These are phyloP conservation scores for Falcunculus frontatus DNA, from an alignment of 2,113 vertebrate genomes.

Conservation along the genomic window DNA sequence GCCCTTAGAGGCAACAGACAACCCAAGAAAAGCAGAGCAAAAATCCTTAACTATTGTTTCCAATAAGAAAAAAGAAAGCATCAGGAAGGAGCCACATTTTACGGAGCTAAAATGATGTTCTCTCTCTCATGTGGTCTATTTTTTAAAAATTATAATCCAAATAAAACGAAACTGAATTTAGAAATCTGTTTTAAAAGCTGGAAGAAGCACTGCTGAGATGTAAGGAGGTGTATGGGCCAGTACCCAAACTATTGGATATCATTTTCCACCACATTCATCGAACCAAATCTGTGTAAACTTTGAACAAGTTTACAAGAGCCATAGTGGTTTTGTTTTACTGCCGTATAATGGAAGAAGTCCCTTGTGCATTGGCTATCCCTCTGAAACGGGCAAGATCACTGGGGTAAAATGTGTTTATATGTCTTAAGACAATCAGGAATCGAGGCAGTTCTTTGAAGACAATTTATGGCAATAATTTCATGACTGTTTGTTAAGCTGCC, in stretches of 20 bases:
- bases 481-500: slow-evolving; percentile 7
- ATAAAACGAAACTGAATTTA: background rate
- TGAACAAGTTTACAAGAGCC: background rate
- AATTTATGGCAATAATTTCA: slow-evolving; percentile 41
- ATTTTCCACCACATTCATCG: slow-evolving; percentile 32
- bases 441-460: slow-evolving; percentile 56
- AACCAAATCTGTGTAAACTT: slow-evolving; percentile 2
- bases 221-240: background rate
- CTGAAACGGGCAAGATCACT: slow-evolving; percentile 48
- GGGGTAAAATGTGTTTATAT: slow-evolving; percentile 38
- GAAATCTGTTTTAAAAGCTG: background rate
- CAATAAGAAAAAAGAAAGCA: background rate
- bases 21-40: slow-evolving; percentile 8
- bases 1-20: background rate
- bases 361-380: background rate
- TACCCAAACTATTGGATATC: background rate
- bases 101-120: background rate
- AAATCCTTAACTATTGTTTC: background rate
- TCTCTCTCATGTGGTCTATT: background rate
- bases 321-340: background rate
- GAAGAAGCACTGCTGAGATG: background rate
- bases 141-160: background rate
- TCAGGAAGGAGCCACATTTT: background rate
- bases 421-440: slow-evolving; percentile 49
- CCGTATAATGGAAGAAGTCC: slow-evolving; percentile 16